phyloP scores from a whole-genome alignment of 1,140 invertebrate species.

The Drosophila kurseongensis region DNA sequence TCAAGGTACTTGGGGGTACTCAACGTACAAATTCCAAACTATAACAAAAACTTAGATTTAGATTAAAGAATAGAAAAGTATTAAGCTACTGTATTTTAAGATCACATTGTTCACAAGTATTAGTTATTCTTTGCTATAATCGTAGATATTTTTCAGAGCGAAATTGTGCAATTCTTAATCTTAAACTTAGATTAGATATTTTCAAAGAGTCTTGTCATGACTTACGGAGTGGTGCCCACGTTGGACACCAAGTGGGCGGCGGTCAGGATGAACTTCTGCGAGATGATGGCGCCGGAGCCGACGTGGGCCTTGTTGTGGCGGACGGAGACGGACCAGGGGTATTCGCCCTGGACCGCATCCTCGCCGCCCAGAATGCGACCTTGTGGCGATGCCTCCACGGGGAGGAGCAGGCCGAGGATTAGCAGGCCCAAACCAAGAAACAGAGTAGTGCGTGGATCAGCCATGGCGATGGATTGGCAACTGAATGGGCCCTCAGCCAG shows the following conservation, averaged over 20 bases:
- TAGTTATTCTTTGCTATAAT: no score
- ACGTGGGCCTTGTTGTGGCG: constrained; percentile 62
- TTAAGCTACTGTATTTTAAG: no score
- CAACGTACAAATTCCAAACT: no score
- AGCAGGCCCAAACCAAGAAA: constrained; percentile 17
- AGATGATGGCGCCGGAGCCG: constrained; percentile 50
- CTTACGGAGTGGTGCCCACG: constrained; percentile 61
- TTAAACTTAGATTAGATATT: background rate
- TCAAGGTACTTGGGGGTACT: no score
- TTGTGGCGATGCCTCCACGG: constrained; percentile 30
- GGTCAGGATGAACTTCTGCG: constrained; percentile 41
- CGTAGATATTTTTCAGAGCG: no score
- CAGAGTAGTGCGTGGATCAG: constrained; percentile 43
- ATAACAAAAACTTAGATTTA: no score
- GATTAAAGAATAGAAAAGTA: no score
- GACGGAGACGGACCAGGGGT: constrained; percentile 66
- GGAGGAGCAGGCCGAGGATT: constrained; percentile 28
- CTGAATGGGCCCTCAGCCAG: constrained; percentile 36
- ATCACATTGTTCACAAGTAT: no score
- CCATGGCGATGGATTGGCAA: constrained; percentile 68
- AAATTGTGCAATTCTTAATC: no score
- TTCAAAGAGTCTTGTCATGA: background rate
- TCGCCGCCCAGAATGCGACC: constrained; percentile 63
- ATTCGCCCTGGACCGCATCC: constrained; percentile 50
- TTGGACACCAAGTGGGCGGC: constrained; percentile 68